Conservation (phyloP, 2,113 vertebrate species). For the Pongo abelii region DNA sequence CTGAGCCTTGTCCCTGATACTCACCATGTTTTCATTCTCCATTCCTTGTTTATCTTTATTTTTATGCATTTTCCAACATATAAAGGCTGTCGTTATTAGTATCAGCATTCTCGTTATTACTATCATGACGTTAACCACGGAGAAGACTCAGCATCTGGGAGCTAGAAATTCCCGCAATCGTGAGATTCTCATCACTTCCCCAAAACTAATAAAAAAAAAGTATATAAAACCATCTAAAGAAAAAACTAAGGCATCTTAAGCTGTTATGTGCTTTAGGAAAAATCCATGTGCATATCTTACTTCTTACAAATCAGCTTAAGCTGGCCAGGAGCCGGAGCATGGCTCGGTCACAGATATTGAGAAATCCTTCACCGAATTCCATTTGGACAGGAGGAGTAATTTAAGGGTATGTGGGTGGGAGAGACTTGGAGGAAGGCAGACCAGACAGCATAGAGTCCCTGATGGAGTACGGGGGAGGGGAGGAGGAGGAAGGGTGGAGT, state of each 20-base stretch:
- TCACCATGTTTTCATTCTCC: conserved; percentile 55
- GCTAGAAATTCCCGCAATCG: conserved; percentile 45
- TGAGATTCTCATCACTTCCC: conserved; percentile 2
- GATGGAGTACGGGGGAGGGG: rapidly evolving
- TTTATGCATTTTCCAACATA: conserved; percentile 63
- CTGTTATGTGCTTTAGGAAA: not conserved
- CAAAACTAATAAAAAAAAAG: not conserved
- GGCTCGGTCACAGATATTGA: rapidly evolving
- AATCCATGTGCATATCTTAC: not conserved
- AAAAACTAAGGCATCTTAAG: not conserved
- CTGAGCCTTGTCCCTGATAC: conserved; percentile 49
- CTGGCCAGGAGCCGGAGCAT: not conserved
- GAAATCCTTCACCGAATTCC: not conserved
- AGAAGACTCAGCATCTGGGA: conserved; percentile 43
- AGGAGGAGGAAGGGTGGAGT: not conserved
- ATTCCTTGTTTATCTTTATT: conserved; percentile 70
- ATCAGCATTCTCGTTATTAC: not conserved
- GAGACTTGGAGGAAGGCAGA: not conserved
- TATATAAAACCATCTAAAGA: not conserved
- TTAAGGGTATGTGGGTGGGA: not conserved
- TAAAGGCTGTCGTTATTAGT: conserved; percentile 22
- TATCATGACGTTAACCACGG: not conserved
- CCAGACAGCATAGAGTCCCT: not conserved
- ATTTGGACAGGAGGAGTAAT: not conserved
- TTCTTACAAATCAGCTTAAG: conserved; percentile 7